Evolutionary conservation across 2,113 vertebrate genomes (phyloP), one percentile per base, ranked within the genome.

Genomic region (Sisor rabdophorus): DNA sequence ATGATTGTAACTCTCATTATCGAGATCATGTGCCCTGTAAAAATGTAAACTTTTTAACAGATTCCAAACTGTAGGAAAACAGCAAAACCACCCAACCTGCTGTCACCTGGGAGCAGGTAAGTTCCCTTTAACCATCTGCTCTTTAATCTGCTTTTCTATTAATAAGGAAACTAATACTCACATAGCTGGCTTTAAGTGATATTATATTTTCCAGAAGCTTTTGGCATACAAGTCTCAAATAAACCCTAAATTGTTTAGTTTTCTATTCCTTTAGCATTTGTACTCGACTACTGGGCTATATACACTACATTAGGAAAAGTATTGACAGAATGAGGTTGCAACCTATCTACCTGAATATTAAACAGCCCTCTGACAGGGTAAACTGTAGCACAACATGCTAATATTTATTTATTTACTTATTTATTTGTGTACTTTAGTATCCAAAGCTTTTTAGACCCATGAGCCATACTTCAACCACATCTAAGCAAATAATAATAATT

Each of bases 401-500:
- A 44, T 64, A 78, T 78, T 63, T 72, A 71, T 78, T 72, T 72
- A 55, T 78, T 64, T 64, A 19, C 20, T 64, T 73, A 48, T 73
- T 73, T 72, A 24, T 72, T 55, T 67, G 47, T n/a, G 17, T 44
- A 68, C 54, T 44, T 22, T 52, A n/a, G 67, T 52, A 76, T 73
- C 54, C 78, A 63, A 79, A 77, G 40, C 75, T 60, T 83, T 83
- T 75, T 80, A 77, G 64, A 83, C 36, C 73, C 30, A 47, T 73
- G 73, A 73, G 77, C 64, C 71, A 80, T 79, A 77, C 78, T 83
- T 76, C 81, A 81, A 54, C 58, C 58, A 79, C 75, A 82, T 80
- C 81, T 77, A 83, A 70, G 79, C 79, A 82, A 85, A 84, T 82
- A 85, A 85, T 75, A 80, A 85, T 73, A 72, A 83, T 91, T 87